phyloP scores from a whole-genome alignment of 2,113 vertebrate species.

The Mustelus asterias region DNA sequence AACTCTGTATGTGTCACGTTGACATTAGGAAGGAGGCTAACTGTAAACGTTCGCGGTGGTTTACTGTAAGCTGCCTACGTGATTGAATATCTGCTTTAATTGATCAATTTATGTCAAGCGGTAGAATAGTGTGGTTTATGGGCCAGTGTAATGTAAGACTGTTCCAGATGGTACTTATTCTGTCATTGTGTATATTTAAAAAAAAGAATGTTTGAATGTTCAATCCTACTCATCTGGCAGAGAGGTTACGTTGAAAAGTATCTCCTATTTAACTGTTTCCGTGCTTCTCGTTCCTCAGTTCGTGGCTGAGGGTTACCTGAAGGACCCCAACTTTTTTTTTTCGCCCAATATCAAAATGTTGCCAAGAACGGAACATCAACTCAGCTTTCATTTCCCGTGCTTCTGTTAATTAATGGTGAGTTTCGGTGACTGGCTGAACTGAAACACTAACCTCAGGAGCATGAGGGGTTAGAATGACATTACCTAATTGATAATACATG shows the following conservation, averaged over 20 bases:
- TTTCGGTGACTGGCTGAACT: neutral
- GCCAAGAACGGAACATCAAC: neutral
- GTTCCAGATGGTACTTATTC: constrained; percentile 20
- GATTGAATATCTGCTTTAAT: constrained; percentile 2
- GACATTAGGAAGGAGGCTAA: neutral
- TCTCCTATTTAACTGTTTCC: neutral
- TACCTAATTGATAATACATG: neutral
- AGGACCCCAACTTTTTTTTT: neutral
- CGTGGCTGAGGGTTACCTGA: neutral
- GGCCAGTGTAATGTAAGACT: constrained; percentile 7
- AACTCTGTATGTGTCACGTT: neutral
- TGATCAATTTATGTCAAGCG: neutral
- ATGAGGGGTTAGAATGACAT: neutral
- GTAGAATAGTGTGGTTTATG: neutral
- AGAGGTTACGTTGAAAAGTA: neutral
- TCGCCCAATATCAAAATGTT: neutral
- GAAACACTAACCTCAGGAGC: neutral
- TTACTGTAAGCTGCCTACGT: neutral
- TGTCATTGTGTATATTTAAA: neutral
- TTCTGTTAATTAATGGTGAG: neutral
- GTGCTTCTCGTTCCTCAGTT: neutral
- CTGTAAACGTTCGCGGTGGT: neutral
- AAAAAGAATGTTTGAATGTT: constrained; percentile 6
- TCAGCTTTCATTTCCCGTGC: neutral
- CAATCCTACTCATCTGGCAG: constrained; percentile 9